Evolutionary conservation across 2,797 vertebrate genomes (phyloP), one percentile per base, ranked within the genome.

Genomic region (Numenius phaeopus): DNA sequence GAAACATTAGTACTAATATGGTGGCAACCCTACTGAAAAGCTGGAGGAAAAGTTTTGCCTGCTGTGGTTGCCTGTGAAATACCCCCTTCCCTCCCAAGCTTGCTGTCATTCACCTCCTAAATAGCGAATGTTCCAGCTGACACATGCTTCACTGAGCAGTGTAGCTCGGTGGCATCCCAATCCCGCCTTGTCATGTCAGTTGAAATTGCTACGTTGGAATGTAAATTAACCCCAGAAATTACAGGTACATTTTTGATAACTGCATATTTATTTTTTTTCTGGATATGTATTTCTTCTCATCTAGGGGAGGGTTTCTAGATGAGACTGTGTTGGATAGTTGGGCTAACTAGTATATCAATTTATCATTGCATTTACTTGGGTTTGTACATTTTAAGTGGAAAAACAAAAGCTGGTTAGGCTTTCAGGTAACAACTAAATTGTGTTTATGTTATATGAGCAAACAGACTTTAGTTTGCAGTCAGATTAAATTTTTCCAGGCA

Each of bases 211-310:
- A 27, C 1, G 7, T 49, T 70, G 39, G 73, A 85, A 96, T 80
- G 64, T 8, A 94, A 93, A 96, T 95, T 92, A 94, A 75, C 59
- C 32, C 57, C 57, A 85, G 85, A 83, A 87, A 96, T 88, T 75
- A 52, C 22, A 73, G 40, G 7, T 69, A 49, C 17, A 14, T 5
- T 3, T 82, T 89, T 83, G 37, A 71, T 72, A 62, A 47, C 29
- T 50, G 11, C 12, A 10, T 49, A 39, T 24, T 12, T 24, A 24
- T 73, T 49, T 3, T 49, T 75, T 91, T 78, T 91, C 57, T 49
- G 10, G 32, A 5, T 64, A 30, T 32, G 20, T 0, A 1, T 79
- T 59, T 78, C 52, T 90, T 78, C 16, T 62, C 21, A 15, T 39
- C 4, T 7, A 29, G 11, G 16, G 22, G 30, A 78, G 10, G 18